Conservation (phyloP, 1,140 invertebrate species). For the Platyscapa corneri region DNA sequence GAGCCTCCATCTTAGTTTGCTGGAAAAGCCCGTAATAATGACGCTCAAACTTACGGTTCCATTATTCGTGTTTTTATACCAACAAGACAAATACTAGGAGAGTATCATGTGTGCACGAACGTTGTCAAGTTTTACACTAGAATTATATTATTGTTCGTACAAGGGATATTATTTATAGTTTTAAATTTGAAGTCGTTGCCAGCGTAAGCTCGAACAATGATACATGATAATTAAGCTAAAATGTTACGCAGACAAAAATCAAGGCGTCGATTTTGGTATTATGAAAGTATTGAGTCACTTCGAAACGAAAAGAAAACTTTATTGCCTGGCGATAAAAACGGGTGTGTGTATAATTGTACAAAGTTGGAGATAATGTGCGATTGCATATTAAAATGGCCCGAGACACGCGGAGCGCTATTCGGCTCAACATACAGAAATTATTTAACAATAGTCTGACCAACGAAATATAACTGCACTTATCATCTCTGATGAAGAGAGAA, state of each 20-base stretch:
- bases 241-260: background rate
- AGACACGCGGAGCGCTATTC: background rate
- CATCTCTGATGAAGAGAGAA: background rate
- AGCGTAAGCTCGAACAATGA: background rate
- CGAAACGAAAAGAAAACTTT: background rate
- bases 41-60: background rate
- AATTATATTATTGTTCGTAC: slow-evolving; percentile 1
- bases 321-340: background rate
- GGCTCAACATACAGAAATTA: background rate
- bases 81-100: background rate
- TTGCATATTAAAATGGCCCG: background rate
- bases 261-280: background rate
- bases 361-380: background rate
- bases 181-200: background rate
- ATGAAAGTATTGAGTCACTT: background rate
- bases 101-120: background rate
- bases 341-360: too few species aligned
- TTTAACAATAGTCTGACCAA: background rate
- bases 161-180: slow-evolving; percentile 1
- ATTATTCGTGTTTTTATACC: background rate
- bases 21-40: background rate
- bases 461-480: background rate
- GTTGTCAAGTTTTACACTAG: background rate
- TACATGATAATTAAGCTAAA: background rate
- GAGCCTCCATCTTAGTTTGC: background rate